A percentile compares a stretch with the other conserved stretches of the same genome.
Evolutionary conservation across 92 coral and sea anemone genomes (phyloP).

Genomic region (Phymanthus crucifer): DNA sequence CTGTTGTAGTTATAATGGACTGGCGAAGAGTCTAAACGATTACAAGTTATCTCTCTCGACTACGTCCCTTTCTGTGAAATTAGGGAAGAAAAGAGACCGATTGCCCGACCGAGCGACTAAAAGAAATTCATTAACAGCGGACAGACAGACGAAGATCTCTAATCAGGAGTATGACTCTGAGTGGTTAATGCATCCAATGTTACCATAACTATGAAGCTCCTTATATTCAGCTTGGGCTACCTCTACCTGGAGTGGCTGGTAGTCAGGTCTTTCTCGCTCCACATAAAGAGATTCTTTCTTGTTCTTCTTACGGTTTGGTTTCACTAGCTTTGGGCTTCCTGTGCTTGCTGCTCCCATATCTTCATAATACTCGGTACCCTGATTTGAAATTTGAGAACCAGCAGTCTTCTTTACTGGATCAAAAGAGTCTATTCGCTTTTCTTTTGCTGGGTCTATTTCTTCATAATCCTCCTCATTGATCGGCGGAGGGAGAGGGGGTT

Average conservation of each 20-base stretch:
- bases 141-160: too few species aligned
- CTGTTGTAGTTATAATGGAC: too few species aligned
- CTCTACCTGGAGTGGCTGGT: conserved; percentile 3
- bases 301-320: not conserved
- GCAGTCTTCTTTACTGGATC: not conserved
- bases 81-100: too few species aligned
- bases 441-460: not conserved
- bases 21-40: too few species aligned
- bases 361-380: not conserved
- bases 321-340: not conserved
- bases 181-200: not conserved
- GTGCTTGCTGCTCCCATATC: not conserved
- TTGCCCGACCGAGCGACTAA: too few species aligned
- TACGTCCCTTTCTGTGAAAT: too few species aligned
- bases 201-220: not conserved
- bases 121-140: too few species aligned
- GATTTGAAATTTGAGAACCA: not conserved
- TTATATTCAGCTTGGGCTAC: not conserved
- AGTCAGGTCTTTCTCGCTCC: not conserved
- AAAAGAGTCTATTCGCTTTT: not conserved
- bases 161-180: not conserved
- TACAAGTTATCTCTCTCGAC: too few species aligned
- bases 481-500: not conserved
- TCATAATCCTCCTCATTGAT: conserved; percentile 2
- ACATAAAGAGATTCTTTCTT: not conserved